phyloP scores from a whole-genome alignment of 2,113 vertebrate species.

The Sphyrna mokarran region DNA sequence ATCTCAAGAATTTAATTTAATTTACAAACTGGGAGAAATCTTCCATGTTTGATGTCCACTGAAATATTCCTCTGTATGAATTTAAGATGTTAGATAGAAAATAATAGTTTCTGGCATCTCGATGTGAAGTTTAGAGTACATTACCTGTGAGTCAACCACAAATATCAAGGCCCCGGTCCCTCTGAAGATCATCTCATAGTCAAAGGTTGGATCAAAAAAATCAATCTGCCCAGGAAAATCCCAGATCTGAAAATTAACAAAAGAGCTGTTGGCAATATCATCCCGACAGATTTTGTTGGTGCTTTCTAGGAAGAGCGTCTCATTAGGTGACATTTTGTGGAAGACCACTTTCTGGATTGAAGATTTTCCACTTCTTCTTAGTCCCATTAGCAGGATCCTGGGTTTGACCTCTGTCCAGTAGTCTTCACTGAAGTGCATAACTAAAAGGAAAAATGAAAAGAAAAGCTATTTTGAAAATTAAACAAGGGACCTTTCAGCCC shows the following conservation, averaged over 20 bases:
- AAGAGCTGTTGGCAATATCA: slow-evolving; percentile 86
- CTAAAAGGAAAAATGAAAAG: slow-evolving; percentile 57
- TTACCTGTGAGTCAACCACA: slow-evolving; percentile 89
- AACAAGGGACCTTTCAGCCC: not conserved
- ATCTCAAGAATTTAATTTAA: not conserved
- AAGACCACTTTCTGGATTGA: slow-evolving; percentile 95
- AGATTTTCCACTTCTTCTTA: slow-evolving; percentile 84
- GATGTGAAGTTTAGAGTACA: slow-evolving; percentile 5
- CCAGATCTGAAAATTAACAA: slow-evolving; percentile 92
- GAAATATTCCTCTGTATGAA: not conserved
- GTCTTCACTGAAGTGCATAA: slow-evolving; percentile 75
- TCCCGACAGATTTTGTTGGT: slow-evolving; percentile 89
- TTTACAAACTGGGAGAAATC: not conserved
- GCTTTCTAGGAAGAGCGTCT: slow-evolving; percentile 85
- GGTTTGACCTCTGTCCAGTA: slow-evolving; percentile 84
- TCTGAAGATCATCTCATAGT: slow-evolving; percentile 91
- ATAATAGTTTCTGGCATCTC: not conserved
- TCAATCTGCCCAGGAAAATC: slow-evolving; percentile 90
- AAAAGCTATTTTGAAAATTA: not conserved
- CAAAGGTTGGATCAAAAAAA: slow-evolving; percentile 86
- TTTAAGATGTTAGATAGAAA: not conserved
- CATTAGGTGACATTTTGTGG: slow-evolving; percentile 90
- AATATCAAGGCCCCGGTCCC: slow-evolving; percentile 85
- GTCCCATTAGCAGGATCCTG: slow-evolving; percentile 87
- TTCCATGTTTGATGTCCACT: not conserved